Conservation (phyloP, 2,797 vertebrate species). For the Sebastes taczanowskii region DNA sequence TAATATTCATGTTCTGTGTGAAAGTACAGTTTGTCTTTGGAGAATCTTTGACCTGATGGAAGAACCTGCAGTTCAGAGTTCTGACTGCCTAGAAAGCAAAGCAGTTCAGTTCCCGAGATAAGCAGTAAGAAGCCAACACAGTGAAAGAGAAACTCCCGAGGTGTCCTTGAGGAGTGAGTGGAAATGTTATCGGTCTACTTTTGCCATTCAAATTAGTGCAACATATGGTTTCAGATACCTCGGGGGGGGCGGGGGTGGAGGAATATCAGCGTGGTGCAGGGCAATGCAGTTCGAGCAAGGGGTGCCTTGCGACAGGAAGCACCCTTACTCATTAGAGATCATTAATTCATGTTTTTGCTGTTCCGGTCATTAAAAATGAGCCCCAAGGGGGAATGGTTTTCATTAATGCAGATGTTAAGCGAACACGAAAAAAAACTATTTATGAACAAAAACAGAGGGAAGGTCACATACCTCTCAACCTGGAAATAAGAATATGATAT, state of each 20-base stretch:
- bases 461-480: slow-evolving; percentile 25
- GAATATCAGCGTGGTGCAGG: slow-evolving; percentile 25
- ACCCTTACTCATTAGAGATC: slow-evolving; percentile 57
- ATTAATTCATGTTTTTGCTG: slow-evolving; percentile 56
- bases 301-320: slow-evolving; percentile 42
- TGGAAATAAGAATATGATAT: neutral
- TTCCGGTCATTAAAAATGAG: slow-evolving; percentile 61
- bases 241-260: slow-evolving; percentile 20
- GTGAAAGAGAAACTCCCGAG: neutral
- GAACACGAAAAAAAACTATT: slow-evolving; percentile 45
- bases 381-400: slow-evolving; percentile 46
- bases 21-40: neutral
- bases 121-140: neutral
- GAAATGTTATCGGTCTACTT: slow-evolving; percentile 4
- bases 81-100: neutral
- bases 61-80: neutral
- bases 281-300: slow-evolving; percentile 18
- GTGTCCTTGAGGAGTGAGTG: neutral
- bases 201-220: neutral
- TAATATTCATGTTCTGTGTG: neutral
- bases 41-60: neutral
- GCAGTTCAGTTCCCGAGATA: neutral
- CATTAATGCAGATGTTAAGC: slow-evolving; percentile 49
- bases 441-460: slow-evolving; percentile 35
- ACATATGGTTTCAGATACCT: slow-evolving; percentile 40